phyloP scores from a whole-genome alignment of 2,797 vertebrate genomes.

The Allobates femoralis region DNA sequence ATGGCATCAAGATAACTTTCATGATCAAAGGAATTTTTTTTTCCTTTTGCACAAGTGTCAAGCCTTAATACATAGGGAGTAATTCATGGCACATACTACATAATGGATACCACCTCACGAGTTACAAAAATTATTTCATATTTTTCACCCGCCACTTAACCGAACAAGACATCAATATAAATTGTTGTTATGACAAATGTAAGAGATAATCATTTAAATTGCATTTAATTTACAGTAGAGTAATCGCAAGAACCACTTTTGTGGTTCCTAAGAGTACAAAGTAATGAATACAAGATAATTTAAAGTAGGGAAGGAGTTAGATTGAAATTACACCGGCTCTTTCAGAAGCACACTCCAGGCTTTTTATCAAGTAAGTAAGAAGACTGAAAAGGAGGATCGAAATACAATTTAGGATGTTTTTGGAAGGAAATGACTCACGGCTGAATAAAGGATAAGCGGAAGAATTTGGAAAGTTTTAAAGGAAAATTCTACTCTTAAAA shows the following conservation, averaged over 20 bases:
- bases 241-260: slow-evolving; percentile 70
- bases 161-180: slow-evolving; percentile 67
- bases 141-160: slow-evolving; percentile 68
- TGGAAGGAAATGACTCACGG: slow-evolving; percentile 67
- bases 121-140: slow-evolving; percentile 71
- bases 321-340: slow-evolving; percentile 72
- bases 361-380: slow-evolving; percentile 59
- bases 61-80: slow-evolving; percentile 75
- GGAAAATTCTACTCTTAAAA: neutral
- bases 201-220: slow-evolving; percentile 74
- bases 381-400: slow-evolving; percentile 68
- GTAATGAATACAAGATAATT: slow-evolving; percentile 72
- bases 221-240: slow-evolving; percentile 73
- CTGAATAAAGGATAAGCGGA: slow-evolving; percentile 42
- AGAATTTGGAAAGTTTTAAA: slow-evolving; percentile 26
- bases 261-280: slow-evolving; percentile 69
- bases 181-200: slow-evolving; percentile 76
- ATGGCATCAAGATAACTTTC: neutral
- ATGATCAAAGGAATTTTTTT: slow-evolving; percentile 14
- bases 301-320: slow-evolving; percentile 74
- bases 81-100: slow-evolving; percentile 69
- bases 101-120: slow-evolving; percentile 74
- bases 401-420: slow-evolving; percentile 64
- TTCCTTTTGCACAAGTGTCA: slow-evolving; percentile 63
- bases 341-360: slow-evolving; percentile 69